Evolutionary conservation across 2,888 invertebrate genomes (phyloP), one percentile per base, ranked within the genome.

Genomic region (Chrysolina oricalcia): DNA sequence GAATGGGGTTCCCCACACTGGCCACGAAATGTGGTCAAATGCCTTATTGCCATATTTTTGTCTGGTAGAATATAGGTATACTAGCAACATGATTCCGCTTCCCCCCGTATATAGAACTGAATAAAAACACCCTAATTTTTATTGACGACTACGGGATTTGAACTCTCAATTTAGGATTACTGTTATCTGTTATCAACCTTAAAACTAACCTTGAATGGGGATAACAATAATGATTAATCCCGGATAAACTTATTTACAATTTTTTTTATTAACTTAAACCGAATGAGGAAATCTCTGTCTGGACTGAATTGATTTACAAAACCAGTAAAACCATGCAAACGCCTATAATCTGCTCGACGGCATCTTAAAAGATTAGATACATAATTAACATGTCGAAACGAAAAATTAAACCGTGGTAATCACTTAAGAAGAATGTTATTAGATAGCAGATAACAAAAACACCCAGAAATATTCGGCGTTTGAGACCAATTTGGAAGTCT

Each of bases 301-400:
- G 53, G 19, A n/a, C 21, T 4, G 5, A 13, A 53, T 21, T 53
- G 53, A 13, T 11, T 21, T 21, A 53, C 9, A 53, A 10, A 43
- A 8, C 9, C 2, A 43, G 13, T 1, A 43, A 43, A 43, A 3
- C 11, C 21, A 21, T 13, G 21, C 11, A 53, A 21, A 53, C 21
- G 5, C 3, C 11, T 21, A 11, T 23, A 19, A 21, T 10, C 21
- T 21, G 10, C 5, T 53, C 19, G 43, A 53, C 21, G 13, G 13
- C 21, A 53, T 53, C 21, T 21, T 21, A 21, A 21, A 53, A 53
- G 53, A 53, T 53, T 53, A 53, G 53, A 23, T 21, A 23, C 53
- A 53, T 17, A 48, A 8, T 53, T 53, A 53, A 10, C 23, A 53
- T 6, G 11, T 1, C 0, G 21, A 15, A 53, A 53, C 11, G 11